Evolutionary conservation across 2,888 invertebrate species (phyloP).

Genomic region (Drosophila pegasa): DNA sequence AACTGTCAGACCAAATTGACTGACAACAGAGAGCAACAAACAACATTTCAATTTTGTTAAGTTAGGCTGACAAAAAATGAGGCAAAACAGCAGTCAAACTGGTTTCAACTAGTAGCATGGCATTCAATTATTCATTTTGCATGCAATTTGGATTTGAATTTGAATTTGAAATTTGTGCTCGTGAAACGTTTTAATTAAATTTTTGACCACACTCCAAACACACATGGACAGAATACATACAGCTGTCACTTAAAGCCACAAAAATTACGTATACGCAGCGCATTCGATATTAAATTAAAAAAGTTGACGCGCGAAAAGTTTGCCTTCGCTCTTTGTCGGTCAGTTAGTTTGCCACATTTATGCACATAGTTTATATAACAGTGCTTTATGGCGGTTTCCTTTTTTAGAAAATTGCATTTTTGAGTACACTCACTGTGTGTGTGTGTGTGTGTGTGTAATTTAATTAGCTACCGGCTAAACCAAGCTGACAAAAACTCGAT

Average conservation of each 20-base stretch:
- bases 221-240: conserved; percentile 12
- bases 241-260: conserved; percentile 61
- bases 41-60: conserved; percentile 38
- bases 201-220: conserved; percentile 51
- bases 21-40: conserved; percentile 8
- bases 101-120: conserved; percentile 46
- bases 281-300: conserved; percentile 70
- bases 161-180: conserved; percentile 60
- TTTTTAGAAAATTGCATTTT: conserved; percentile 44
- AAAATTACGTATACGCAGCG: conserved; percentile 76
- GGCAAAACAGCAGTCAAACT: conserved; percentile 49
- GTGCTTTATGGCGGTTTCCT: background rate
- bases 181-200: conserved; percentile 75
- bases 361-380: conserved; percentile 22
- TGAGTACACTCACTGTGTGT: conserved; percentile 12
- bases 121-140: conserved; percentile 75
- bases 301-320: conserved; percentile 63
- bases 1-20: conserved; percentile 25
- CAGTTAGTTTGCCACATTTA: conserved; percentile 49
- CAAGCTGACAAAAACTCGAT: conserved; percentile 37
- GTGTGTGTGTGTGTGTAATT: conserved; percentile 23
- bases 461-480: conserved; percentile 35
- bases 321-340: conserved; percentile 37
- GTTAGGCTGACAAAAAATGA: conserved; percentile 46
- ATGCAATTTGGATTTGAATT: conserved; percentile 63